Conservation (phyloP, 2,797 vertebrate genomes). For the Anguilla anguilla region DNA sequence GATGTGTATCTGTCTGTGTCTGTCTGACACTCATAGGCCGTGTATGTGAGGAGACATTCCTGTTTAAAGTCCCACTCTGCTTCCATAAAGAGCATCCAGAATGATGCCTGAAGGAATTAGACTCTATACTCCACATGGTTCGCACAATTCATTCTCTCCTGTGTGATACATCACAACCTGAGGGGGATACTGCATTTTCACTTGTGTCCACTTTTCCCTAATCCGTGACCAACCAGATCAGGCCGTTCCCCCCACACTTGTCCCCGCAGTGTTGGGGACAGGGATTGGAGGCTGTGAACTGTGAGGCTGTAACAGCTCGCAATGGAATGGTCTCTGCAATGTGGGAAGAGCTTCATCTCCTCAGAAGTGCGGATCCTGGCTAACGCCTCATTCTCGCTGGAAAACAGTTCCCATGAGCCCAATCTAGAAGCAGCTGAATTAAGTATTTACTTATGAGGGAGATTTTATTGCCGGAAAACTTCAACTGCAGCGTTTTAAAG, state of each 20-base stretch:
- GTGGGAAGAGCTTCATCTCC: not conserved
- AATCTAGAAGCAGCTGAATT: conserved; percentile 23
- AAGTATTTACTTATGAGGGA: conserved; percentile 20
- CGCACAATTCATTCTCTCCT: not conserved
- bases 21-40: not conserved
- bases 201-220: not conserved
- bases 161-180: not conserved
- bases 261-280: not conserved
- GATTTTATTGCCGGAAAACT: not conserved
- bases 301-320: not conserved
- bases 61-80: not conserved
- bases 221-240: not conserved
- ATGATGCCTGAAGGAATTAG: conserved; percentile 17
- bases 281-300: not conserved
- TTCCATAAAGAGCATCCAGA: conserved; percentile 9
- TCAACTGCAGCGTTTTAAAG: not conserved
- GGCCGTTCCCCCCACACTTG: not conserved
- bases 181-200: not conserved
- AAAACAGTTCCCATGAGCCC: conserved; percentile 26
- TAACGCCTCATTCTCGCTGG: conserved; percentile 6
- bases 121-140: not conserved
- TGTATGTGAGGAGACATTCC: not conserved
- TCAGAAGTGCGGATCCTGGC: not conserved
- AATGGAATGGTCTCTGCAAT: not conserved
- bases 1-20: not conserved